Percentiles rank a stretch among this genome's conserved stretches.
Conservation (phyloP, 2,888 invertebrate species). For the Andrena haemorrhoa region DNA sequence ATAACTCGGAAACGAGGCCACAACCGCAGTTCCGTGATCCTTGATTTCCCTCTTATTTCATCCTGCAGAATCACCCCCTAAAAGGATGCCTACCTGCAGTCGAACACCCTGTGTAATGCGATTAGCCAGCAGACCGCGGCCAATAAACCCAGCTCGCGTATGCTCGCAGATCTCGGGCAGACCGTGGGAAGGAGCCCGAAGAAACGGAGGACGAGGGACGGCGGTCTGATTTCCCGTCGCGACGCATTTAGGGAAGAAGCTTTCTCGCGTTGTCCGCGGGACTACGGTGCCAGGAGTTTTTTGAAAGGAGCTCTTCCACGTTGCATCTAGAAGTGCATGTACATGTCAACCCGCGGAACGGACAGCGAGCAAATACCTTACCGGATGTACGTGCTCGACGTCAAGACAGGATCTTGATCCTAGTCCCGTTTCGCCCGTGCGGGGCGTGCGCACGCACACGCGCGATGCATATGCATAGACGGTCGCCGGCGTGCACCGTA, state of each 20-base stretch:
- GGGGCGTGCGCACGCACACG: background rate
- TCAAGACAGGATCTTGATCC: slow-evolving; percentile 58
- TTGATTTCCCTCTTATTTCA: too few species aligned
- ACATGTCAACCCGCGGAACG: slow-evolving; percentile 55
- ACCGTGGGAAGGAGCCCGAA: background rate
- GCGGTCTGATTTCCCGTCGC: slow-evolving; percentile 39
- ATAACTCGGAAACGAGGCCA: too few species aligned
- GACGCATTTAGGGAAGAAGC: slow-evolving; percentile 57
- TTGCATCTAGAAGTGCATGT: slow-evolving; percentile 59
- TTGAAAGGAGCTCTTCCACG: slow-evolving; percentile 38
- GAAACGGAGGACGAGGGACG: background rate
- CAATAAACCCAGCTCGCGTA: slow-evolving; percentile 24
- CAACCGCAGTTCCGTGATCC: too few species aligned
- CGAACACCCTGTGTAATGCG: too few species aligned
- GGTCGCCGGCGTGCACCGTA: background rate
- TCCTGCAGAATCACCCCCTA: too few species aligned
- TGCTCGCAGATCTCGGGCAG: background rate
- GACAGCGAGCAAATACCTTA: slow-evolving; percentile 65
- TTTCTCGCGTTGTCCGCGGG: slow-evolving; percentile 56
- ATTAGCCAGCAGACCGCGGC: slow-evolving; percentile 4
- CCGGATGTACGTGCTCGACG: slow-evolving; percentile 59
- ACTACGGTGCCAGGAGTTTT: slow-evolving; percentile 52
- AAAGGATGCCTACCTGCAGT: too few species aligned
- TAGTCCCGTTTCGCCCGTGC: slow-evolving; percentile 10
- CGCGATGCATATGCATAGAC: slow-evolving; percentile 26